Evolutionary conservation across 2,888 invertebrate genomes (phyloP).

Genomic region (Amblyjoppa fuscipennis): DNA sequence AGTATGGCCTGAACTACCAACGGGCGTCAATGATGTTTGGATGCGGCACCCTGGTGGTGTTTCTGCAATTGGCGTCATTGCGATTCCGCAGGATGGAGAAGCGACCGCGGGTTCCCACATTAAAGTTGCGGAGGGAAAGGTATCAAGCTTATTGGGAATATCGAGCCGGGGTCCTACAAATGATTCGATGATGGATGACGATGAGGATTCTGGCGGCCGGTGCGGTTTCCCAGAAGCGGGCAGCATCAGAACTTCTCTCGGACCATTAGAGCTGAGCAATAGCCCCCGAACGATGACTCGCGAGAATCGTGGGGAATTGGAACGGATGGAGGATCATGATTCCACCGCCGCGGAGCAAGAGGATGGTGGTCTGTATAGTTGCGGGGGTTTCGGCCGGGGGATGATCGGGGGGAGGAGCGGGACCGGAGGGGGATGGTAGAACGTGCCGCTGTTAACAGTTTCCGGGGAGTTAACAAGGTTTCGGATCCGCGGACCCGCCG

Average conservation of each 20-base stretch:
- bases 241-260: constrained; percentile 44
- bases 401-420: constrained; percentile 7
- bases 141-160: not conserved
- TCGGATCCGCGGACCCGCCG: constrained; percentile 74
- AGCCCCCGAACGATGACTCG: constrained; percentile 58
- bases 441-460: constrained; percentile 82
- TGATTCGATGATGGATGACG: not conserved
- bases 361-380: constrained; percentile 16
- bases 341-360: constrained; percentile 35
- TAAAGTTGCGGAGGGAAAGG: not conserved
- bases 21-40: not conserved
- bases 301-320: constrained; percentile 33
- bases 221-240: constrained; percentile 38
- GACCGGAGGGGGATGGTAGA: constrained; percentile 67
- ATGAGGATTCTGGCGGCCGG: constrained; percentile 3
- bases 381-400: not conserved
- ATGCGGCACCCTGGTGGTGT: not conserved
- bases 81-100: too few relatives aligned
- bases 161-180: not conserved
- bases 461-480: constrained; percentile 84
- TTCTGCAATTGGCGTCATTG: not conserved
- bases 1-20: not conserved
- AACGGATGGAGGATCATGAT: constrained; percentile 63
- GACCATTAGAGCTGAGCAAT: constrained; percentile 49
- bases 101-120: not conserved